Evolutionary conservation across 1,140 invertebrate genomes (phyloP).

Genomic region (Drosophila ercepeae): DNA sequence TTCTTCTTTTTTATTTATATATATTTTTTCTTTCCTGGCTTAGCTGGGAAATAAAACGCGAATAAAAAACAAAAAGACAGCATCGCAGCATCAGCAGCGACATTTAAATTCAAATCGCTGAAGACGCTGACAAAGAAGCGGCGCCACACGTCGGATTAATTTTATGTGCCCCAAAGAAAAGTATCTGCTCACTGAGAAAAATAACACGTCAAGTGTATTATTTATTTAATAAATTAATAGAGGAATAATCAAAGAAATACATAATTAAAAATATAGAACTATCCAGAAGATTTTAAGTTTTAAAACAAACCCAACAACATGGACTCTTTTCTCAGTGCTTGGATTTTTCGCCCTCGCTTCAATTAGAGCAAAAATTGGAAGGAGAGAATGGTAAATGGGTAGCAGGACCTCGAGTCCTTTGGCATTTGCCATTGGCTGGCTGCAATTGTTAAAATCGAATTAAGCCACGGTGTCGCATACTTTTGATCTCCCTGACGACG

Average conservation of each 20-base stretch:
- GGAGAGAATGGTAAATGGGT: conserved; percentile 4
- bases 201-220: neutral
- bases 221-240: neutral
- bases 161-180: conserved; percentile 66
- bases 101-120: conserved; percentile 81
- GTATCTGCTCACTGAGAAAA: conserved; percentile 3
- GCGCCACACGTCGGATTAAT: conserved; percentile 82
- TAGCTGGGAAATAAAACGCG: conserved; percentile 54
- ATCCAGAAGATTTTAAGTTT: too few species aligned
- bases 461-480: conserved; percentile 82
- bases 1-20: conserved; percentile 35
- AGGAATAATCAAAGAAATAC: neutral
- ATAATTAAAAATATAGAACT: too few species aligned
- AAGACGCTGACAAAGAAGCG: conserved; percentile 75
- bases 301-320: too few species aligned
- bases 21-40: conserved; percentile 26
- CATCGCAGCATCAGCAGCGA: conserved; percentile 15
- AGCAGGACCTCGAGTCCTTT: conserved; percentile 24
- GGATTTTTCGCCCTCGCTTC: conserved; percentile 42
- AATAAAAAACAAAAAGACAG: conserved; percentile 45
- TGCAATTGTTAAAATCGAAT: conserved; percentile 82
- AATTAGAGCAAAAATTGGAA: conserved; percentile 51
- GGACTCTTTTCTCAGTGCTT: neutral
- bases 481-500: conserved; percentile 75
- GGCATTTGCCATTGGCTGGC: conserved; percentile 72